Conservation (phyloP, 92 coral and sea anemone genomes). For the Palythoa caribaeorum region DNA sequence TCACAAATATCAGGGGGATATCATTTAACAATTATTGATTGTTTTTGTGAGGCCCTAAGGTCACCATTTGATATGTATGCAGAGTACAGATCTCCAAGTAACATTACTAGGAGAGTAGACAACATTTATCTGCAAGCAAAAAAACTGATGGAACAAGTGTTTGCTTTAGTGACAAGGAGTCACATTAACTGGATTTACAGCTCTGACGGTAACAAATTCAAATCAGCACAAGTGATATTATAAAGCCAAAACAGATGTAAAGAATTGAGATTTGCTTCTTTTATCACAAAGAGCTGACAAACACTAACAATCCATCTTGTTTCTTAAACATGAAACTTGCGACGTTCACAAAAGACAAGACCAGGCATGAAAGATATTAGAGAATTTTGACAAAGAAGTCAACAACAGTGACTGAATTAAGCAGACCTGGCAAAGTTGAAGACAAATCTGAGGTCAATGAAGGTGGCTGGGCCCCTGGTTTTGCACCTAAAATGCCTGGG, state of each 20-base stretch:
- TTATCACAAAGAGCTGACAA: background rate
- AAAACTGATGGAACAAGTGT: background rate
- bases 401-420: slow-evolving; percentile 24
- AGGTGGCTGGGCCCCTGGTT: slow-evolving; percentile 81
- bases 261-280: background rate
- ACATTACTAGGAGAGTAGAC: no score
- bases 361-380: slow-evolving; percentile 11
- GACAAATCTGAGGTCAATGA: slow-evolving; percentile 59
- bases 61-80: no score
- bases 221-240: background rate
- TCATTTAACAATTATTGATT: no score
- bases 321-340: background rate
- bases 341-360: background rate
- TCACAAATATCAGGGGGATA: no score
- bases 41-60: no score
- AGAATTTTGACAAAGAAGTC: background rate
- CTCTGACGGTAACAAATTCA: background rate
- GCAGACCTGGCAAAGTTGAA: slow-evolving; percentile 74
- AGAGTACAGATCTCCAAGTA: no score
- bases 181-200: background rate
- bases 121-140: background rate
- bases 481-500: slow-evolving; percentile 93
- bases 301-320: no score
- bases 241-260: background rate
- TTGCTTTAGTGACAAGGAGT: no score